phyloP scores from a whole-genome alignment of 2,113 vertebrate species.

The Crotalus viridis region DNA sequence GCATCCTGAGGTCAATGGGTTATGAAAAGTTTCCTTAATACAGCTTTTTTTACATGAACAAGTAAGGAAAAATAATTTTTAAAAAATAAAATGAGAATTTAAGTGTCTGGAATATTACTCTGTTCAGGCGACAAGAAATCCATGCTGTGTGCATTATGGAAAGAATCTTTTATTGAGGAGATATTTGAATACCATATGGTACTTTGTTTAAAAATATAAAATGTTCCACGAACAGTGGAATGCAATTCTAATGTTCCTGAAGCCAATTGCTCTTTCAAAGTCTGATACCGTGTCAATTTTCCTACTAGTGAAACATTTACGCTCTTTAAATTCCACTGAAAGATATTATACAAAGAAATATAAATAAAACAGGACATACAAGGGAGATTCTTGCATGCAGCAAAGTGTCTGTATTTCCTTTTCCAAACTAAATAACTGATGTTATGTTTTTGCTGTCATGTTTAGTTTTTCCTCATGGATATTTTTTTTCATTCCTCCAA shows the following conservation, averaged over 20 bases:
- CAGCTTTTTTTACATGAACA: not conserved
- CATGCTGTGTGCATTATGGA: not conserved
- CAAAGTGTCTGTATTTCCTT: not conserved
- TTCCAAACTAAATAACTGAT: not conserved
- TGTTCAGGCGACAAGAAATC: not conserved
- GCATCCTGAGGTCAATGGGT: not conserved
- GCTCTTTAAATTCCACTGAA: not conserved
- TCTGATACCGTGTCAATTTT: not conserved
- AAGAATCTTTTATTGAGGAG: slow-evolving; percentile 5
- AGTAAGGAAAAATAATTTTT: not conserved
- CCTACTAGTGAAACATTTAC: not conserved
- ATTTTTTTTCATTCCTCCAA: not conserved
- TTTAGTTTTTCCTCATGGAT: not conserved
- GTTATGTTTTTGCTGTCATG: not conserved
- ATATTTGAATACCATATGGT: not conserved
- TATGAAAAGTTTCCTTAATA: not conserved
- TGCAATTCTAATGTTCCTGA: not conserved
- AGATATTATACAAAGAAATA: not conserved
- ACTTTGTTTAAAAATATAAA: not conserved
- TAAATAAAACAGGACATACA: not conserved
- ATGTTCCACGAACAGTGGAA: not conserved
- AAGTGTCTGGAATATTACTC: not conserved
- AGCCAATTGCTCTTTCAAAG: slow-evolving; percentile 1
- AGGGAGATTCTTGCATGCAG: not conserved
- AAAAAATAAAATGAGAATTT: not conserved